Base-by-base conservation (phyloP, 2,113 vertebrate species). In the Origma solitaria region DNA sequence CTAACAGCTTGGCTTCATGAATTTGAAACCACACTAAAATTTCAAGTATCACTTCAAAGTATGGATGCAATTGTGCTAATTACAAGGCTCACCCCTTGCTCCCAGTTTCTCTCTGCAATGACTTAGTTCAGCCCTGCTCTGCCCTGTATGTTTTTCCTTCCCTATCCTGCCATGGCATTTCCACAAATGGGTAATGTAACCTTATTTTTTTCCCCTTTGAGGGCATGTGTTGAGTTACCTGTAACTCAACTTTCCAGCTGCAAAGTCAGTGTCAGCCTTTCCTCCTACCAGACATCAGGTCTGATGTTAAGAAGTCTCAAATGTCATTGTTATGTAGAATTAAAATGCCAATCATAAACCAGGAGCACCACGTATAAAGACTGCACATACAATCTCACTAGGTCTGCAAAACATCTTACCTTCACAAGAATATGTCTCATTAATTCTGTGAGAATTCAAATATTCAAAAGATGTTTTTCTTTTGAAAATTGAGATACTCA, bases 261-360 rank as follows among this genome's bases (percentile, higher is more conserved):
- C 58, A 16, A 65, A 83, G 11, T 53, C 64, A 56, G 19, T 24
- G 31, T 11, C 33, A 51, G 54, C 37, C 53, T 47, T 54, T 91
- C 45, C 50, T 49, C 50, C 37, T 28, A 53, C 7, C 1, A 2
- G 50, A 47, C 14, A 10, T 0, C 0, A 73, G 15, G 13, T 60
- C 49, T 4, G 1, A 56, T 13, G 17, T 27, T 23, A 64, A 44
- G 11, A 73, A 65, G 42, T 35, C 40, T 51, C 33, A 79, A 40
- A 24, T 50, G 35, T 4, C 35, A 27, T 49, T n/a, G 27, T 45
- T 51, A 9, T 4, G 9, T 19, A 68, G 35, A 82, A 78, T 45
- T 82, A 35, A 70, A 83, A 56, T 18, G 18, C 6, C 4, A 44
- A 60, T 13, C 18, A 47, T 20, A 88, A 81, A 35, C 5, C 38